These are phyloP conservation scores for Eudorcas thomsonii DNA, from an alignment of 2,113 vertebrate species.

Conservation along the genomic window DNA sequence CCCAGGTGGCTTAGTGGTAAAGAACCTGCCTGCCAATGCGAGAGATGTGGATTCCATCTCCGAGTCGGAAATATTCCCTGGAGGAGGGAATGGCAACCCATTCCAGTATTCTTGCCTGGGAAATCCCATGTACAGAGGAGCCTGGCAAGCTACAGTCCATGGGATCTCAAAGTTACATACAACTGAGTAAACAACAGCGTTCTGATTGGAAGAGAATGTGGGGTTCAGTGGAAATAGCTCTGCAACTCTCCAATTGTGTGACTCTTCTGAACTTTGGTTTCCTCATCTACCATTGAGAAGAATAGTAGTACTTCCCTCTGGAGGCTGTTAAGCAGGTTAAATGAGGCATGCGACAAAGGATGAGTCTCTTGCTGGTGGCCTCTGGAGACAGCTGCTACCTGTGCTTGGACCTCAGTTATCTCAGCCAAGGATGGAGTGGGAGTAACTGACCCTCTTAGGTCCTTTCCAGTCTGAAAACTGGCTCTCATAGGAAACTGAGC, in stretches of 20 bases:
- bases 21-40: not conserved
- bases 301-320: not conserved
- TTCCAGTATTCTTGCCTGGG: not conserved
- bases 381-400: not conserved
- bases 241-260: too few relatives aligned
- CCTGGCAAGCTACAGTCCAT: not conserved
- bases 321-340: not conserved
- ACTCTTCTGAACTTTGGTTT: not conserved
- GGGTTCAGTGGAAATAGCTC: not conserved
- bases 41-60: not conserved
- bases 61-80: not conserved
- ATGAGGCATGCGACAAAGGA: not conserved
- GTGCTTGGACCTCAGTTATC: not conserved
- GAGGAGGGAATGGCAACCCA: not conserved
- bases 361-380: not conserved
- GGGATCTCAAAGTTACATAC: not conserved
- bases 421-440: not conserved
- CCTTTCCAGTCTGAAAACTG: not conserved
- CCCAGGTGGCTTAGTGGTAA: not conserved
- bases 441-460: too few relatives aligned
- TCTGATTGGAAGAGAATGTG: not conserved
- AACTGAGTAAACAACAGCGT: not conserved
- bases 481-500: not conserved
- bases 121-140: not conserved
- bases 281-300: not conserved